phyloP scores from a whole-genome alignment of 2,888 invertebrate species.

The Eilema sororculum region DNA sequence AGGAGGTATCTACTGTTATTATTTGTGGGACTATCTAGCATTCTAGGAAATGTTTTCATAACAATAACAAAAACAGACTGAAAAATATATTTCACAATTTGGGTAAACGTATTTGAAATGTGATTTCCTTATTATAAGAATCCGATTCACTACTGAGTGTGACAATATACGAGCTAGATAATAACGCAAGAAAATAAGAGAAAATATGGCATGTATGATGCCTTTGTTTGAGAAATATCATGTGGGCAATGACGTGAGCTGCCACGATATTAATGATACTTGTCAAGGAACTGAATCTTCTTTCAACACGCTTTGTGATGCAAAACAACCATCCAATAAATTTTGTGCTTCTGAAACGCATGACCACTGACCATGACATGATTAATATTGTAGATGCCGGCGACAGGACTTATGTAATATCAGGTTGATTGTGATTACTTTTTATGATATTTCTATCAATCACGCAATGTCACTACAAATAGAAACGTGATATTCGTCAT shows the following conservation, averaged over 20 bases:
- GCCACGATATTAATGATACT: constrained; percentile 37
- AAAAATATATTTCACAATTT: background rate
- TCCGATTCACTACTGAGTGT: background rate
- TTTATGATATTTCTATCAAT: background rate
- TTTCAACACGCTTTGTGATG: constrained; percentile 54
- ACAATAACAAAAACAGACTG: constrained; percentile 34
- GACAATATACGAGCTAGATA: background rate
- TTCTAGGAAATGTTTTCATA: constrained; percentile 35
- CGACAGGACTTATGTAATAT: background rate
- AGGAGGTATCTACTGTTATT: constrained; percentile 42
- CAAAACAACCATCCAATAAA: constrained; percentile 50
- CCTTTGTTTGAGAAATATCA: constrained; percentile 23
- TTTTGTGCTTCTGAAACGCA: constrained; percentile 30
- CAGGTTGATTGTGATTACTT: too few relatives aligned
- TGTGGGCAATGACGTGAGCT: constrained; percentile 29
- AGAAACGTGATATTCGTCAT: background rate
- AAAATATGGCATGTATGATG: background rate
- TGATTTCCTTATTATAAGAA: background rate
- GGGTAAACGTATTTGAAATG: background rate
- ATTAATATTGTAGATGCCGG: constrained; percentile 23
- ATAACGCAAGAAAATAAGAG: background rate
- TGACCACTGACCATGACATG: constrained; percentile 9
- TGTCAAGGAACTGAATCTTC: constrained; percentile 48
- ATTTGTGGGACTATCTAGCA: constrained; percentile 36
- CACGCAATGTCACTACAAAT: background rate